Evolutionary conservation across 1,140 invertebrate species (phyloP).

Genomic region (Capitella teleta): DNA sequence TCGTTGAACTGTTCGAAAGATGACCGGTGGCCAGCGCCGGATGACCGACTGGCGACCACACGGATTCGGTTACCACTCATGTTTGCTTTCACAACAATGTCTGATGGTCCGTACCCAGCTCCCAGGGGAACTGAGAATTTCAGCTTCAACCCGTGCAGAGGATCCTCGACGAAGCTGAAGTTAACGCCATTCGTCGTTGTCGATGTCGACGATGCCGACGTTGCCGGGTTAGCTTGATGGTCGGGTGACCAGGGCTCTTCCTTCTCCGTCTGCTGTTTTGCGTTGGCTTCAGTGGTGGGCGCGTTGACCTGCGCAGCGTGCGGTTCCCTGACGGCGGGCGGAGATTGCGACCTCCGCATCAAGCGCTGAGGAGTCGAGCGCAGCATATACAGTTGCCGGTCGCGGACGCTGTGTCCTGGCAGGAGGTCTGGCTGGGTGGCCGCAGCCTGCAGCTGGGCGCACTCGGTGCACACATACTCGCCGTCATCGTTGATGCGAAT

Average conservation of each 20-base stretch:
- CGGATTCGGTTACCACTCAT: slow-evolving; percentile 5
- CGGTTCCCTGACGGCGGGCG: neutral
- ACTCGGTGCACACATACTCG: neutral
- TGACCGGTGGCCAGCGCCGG: neutral
- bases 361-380: too few relatives aligned
- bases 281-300: neutral
- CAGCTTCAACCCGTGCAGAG: neutral
- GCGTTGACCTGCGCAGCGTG: neutral
- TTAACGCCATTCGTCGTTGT: slow-evolving; percentile 2
- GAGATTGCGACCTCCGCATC: too few relatives aligned
- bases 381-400: too few relatives aligned
- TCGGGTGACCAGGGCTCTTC: too few relatives aligned
- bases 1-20: slow-evolving; percentile 1
- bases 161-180: slow-evolving; percentile 7
- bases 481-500: neutral
- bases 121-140: slow-evolving; percentile 4
- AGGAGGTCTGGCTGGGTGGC: too few relatives aligned
- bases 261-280: neutral
- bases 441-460: neutral
- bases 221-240: too few relatives aligned
- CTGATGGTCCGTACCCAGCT: neutral
- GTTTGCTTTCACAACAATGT: slow-evolving; percentile 12
- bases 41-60: slow-evolving; percentile 3
- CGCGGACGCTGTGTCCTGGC: too few relatives aligned
- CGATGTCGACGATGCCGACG: neutral